Evolutionary conservation across 2,888 invertebrate genomes (phyloP), one percentile per base, ranked within the genome.

Genomic region (Priocnemis perturbator): DNA sequence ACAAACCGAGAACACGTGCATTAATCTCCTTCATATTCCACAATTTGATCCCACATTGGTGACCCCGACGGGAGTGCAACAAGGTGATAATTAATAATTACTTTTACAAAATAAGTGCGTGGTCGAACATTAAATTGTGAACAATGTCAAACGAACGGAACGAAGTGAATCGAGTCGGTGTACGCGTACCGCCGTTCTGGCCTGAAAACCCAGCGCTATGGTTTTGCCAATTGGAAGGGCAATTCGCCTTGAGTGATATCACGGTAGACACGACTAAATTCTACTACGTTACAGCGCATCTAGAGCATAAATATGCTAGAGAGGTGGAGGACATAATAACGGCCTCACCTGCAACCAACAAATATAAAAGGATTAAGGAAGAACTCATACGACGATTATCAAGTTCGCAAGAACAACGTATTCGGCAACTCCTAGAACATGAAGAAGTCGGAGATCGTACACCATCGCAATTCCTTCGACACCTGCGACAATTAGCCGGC

Each of bases 141-240:
- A 26, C 3, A 26, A 26, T 26, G 26, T 3, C 26, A 26, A 26
- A 26, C 26, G 26, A 26, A 26, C 26, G 26, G 3, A 7, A 26
- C 26, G 26, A 26, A 26, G 26, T 26, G 3, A 7, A 4, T 3
- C 26, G 7, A 3, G 26, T 26, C 3, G 26, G 26, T 7, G 7
- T 26, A 7, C 3, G 26, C 3, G 26, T 26, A 7, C 26, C 26
- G 26, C 3, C 26, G 3, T 26, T 26, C 7, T 3, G 3, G 26
- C 3, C 26, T 20, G 21, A 53, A 20, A 14, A 53, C 3, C 53
- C 53, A 20, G 20, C 3, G 3, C 14, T 21, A 4, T 86, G 83
- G 83, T 82, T 85, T 50, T 76, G 80, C 0, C 77, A 82, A 64
- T 61, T 82, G 14, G 83, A 85, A 58, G 77, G 77, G 0, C 83